These are phyloP conservation scores for Mamestra brassicae DNA, from an alignment of 2,888 invertebrate species.

Conservation along the genomic window DNA sequence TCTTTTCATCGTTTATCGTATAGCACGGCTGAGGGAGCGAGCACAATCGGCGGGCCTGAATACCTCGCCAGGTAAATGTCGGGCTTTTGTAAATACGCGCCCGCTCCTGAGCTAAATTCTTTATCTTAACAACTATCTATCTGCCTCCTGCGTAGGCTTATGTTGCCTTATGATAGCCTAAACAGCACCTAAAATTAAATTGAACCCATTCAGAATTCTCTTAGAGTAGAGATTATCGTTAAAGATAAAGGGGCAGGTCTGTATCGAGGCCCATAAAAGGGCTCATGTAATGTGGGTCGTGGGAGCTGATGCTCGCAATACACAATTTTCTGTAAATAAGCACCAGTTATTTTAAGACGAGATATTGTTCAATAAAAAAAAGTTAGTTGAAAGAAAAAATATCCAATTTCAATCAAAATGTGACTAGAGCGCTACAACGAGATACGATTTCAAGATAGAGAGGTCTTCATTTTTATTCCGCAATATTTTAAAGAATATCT, in stretches of 20 bases:
- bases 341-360: slow-evolving; percentile 32
- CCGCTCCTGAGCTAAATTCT: slow-evolving; percentile 68
- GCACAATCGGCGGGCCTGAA: slow-evolving; percentile 80
- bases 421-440: slow-evolving; percentile 14
- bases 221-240: slow-evolving; percentile 59
- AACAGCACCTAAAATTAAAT: slow-evolving; percentile 66
- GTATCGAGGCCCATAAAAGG: slow-evolving; percentile 51
- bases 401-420: slow-evolving; percentile 36
- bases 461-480: slow-evolving; percentile 8
- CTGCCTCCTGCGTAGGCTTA: slow-evolving; percentile 35
- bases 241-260: slow-evolving; percentile 57
- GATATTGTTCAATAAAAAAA: slow-evolving; percentile 22
- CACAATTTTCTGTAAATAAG: slow-evolving; percentile 52
- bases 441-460: slow-evolving; percentile 27
- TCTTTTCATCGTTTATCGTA: slow-evolving; percentile 86
- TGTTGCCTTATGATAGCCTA: slow-evolving; percentile 48
- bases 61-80: slow-evolving; percentile 76
- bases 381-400: slow-evolving; percentile 21
- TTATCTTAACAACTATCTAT: slow-evolving; percentile 73
- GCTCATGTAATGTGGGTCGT: slow-evolving; percentile 54
- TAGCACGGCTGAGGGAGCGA: slow-evolving; percentile 76
- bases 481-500: slow-evolving; percentile 8
- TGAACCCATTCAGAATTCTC: slow-evolving; percentile 60
- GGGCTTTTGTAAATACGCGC: slow-evolving; percentile 72
- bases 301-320: slow-evolving; percentile 47